These are phyloP conservation scores for Linurgus olivaceus DNA, from an alignment of 2,797 vertebrate genomes.

Conservation along the genomic window DNA sequence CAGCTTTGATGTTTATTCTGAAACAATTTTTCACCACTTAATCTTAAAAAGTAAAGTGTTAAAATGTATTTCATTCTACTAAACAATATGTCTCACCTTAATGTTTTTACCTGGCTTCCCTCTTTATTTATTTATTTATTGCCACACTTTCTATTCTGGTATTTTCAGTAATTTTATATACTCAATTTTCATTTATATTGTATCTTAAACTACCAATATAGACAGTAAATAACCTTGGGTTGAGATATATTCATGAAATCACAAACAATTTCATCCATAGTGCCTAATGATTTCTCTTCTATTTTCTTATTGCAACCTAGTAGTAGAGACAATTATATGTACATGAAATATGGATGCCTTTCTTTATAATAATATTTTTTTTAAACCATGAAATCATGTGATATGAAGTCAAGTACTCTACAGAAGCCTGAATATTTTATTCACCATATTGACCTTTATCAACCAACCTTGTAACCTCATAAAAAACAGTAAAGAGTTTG, in stretches of 20 bases:
- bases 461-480: not conserved
- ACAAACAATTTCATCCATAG: not conserved
- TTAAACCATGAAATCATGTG: not conserved
- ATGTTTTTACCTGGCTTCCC: not conserved
- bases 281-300: not conserved
- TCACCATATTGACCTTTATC: not conserved
- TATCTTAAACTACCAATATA: not conserved
- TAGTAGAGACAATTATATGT: not conserved
- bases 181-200: not conserved
- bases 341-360: not conserved
- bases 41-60: not conserved
- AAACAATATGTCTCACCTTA: not conserved
- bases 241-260: not conserved
- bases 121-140: not conserved
- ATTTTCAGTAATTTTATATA: not conserved
- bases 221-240: not conserved
- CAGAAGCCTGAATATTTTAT: not conserved
- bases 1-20: not conserved
- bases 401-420: not conserved
- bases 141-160: not conserved
- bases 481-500: not conserved
- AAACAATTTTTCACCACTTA: not conserved
- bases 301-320: not conserved
- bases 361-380: not conserved
- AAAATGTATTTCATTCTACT: not conserved